Evolutionary conservation across 2,888 invertebrate genomes (phyloP).

Genomic region (Agriopis aurantiaria): DNA sequence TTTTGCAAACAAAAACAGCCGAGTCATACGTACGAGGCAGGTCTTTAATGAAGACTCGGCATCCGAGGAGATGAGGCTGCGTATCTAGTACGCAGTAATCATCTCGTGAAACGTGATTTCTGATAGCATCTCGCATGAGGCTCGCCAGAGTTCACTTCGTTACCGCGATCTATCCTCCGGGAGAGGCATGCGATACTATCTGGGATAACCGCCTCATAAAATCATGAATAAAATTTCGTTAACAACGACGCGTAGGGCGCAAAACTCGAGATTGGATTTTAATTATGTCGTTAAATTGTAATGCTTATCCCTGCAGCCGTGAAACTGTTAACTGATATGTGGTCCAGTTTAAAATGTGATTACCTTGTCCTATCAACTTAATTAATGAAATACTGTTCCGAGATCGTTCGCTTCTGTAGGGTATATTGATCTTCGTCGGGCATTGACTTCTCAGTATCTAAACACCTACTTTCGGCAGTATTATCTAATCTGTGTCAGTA

Average conservation of each 20-base stretch:
- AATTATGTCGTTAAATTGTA: slow-evolving; percentile 59
- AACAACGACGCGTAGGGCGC: slow-evolving; percentile 48
- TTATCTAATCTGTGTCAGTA: slow-evolving; percentile 36
- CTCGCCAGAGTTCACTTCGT: slow-evolving; percentile 29
- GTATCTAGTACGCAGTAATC: slow-evolving; percentile 32
- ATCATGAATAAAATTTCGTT: slow-evolving; percentile 49
- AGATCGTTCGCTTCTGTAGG: slow-evolving; percentile 10
- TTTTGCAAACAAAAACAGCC: background rate
- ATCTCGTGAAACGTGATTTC: slow-evolving; percentile 43
- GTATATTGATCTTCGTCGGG: slow-evolving; percentile 30
- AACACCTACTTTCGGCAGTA: slow-evolving; percentile 27
- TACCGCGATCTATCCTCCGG: slow-evolving; percentile 43
- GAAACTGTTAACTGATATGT: slow-evolving; percentile 50
- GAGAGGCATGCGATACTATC: slow-evolving; percentile 39
- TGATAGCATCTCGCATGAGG: slow-evolving; percentile 40
- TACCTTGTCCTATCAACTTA: slow-evolving; percentile 25
- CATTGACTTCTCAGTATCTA: slow-evolving; percentile 29
- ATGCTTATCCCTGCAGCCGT: slow-evolving; percentile 50
- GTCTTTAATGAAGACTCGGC: background rate
- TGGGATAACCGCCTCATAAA: slow-evolving; percentile 45
- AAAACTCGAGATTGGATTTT: slow-evolving; percentile 59
- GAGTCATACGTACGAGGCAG: background rate
- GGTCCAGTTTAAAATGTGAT: slow-evolving; percentile 30
- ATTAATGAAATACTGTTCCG: slow-evolving; percentile 22
- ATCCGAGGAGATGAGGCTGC: background rate